These are phyloP conservation scores for Micromesistius poutassou DNA, from an alignment of 2,797 vertebrate genomes.

Conservation along the genomic window DNA sequence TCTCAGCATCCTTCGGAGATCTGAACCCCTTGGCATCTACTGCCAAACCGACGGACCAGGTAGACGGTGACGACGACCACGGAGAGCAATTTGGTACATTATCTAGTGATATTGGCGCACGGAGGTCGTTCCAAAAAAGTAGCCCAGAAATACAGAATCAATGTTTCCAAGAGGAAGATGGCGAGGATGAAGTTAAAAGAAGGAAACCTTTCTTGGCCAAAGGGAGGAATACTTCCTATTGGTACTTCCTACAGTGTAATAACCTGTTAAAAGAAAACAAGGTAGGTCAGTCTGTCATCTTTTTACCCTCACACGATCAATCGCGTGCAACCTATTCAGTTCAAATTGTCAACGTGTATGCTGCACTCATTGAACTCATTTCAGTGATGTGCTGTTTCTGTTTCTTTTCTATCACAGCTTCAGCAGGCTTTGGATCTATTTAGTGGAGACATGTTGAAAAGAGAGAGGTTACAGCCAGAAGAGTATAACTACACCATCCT, in stretches of 20 bases:
- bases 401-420: conserved; percentile 64
- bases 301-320: neutral
- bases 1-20: conserved; percentile 10
- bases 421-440: conserved; percentile 87
- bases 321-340: neutral
- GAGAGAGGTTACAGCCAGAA: conserved; percentile 78
- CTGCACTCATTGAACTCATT: neutral
- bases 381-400: neutral
- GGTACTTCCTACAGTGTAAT: conserved; percentile 91
- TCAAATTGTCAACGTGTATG: neutral
- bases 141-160: conserved; percentile 64
- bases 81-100: conserved; percentile 71
- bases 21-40: neutral
- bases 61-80: conserved; percentile 24
- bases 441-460: conserved; percentile 85
- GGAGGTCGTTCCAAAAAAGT: conserved; percentile 76
- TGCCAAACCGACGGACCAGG: neutral
- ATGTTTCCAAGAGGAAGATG: conserved; percentile 32
- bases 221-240: conserved; percentile 81
- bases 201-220: conserved; percentile 18
- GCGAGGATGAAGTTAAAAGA: conserved; percentile 27
- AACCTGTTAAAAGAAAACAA: conserved; percentile 82
- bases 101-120: conserved; percentile 70
- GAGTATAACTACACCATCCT: conserved; percentile 90
- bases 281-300: conserved; percentile 77